These are phyloP conservation scores for Leistus spinibarbis DNA, from an alignment of 2,888 invertebrate genomes.

Conservation along the genomic window DNA sequence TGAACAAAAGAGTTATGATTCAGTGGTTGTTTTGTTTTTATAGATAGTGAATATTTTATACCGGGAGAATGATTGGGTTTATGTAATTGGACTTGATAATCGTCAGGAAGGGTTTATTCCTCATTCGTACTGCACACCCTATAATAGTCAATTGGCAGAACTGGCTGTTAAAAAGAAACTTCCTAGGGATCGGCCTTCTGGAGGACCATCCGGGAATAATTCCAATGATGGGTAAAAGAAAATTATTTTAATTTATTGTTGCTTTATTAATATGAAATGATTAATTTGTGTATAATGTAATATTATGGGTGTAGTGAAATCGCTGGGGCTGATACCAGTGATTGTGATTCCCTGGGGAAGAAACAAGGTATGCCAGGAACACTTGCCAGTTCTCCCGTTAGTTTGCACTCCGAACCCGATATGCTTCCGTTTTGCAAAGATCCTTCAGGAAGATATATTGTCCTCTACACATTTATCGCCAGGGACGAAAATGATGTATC, in stretches of 20 bases:
- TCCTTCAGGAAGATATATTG: conserved; percentile 88
- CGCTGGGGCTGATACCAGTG: conserved; percentile 62
- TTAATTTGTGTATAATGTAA: neutral
- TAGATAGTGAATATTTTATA: conserved; percentile 91
- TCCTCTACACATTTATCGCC: conserved; percentile 91
- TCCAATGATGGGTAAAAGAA: conserved; percentile 27
- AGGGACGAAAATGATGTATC: conserved; percentile 93
- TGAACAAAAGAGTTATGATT: neutral
- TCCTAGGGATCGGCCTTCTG: conserved; percentile 66
- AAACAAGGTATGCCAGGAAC: conserved; percentile 55
- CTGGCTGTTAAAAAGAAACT: conserved; percentile 86
- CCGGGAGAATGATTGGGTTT: conserved; percentile 96
- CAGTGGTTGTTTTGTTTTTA: conserved; percentile 42
- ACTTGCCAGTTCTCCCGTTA: conserved; percentile 58
- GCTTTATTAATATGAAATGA: conserved; percentile 2
- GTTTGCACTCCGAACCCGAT: conserved; percentile 63
- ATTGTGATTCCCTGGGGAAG: conserved; percentile 66
- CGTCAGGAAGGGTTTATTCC: conserved; percentile 94
- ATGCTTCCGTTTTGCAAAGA: conserved; percentile 78
- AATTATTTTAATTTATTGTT: neutral
- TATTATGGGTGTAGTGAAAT: conserved; percentile 47
- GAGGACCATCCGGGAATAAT: conserved; percentile 14
- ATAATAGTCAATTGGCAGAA: conserved; percentile 77
- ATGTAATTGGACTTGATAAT: conserved; percentile 89
- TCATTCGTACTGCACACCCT: conserved; percentile 90